A percentile compares a stretch with the other conserved stretches of the same genome.
Evolutionary conservation across 2,113 vertebrate species (phyloP).

Genomic region (Elephantulus edwardii): DNA sequence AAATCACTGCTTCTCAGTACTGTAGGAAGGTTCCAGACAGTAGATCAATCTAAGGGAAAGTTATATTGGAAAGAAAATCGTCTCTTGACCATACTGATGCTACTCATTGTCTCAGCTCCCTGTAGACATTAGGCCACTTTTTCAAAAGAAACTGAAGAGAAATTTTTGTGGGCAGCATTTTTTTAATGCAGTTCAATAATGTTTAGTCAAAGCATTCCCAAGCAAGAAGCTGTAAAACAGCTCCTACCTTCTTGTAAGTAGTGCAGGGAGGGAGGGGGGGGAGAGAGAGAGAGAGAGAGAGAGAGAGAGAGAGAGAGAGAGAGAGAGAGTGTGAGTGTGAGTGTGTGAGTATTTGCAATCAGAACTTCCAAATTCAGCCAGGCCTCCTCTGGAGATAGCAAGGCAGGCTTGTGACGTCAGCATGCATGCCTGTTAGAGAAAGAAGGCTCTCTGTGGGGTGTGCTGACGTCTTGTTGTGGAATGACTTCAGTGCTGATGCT

Average conservation of each 20-base stretch:
- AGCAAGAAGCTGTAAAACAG: not conserved
- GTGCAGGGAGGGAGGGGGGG: no score
- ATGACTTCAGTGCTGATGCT: slow-evolving; percentile 47
- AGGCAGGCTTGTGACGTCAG: not conserved
- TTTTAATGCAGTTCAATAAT: not conserved
- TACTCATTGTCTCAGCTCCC: not conserved
- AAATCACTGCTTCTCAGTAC: no score
- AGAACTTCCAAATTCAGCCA: slow-evolving; percentile 20
- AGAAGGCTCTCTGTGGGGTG: not conserved
- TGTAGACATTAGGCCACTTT: not conserved
- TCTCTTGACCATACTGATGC: not conserved
- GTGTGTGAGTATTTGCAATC: not conserved
- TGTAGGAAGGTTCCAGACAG: no score
- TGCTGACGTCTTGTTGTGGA: slow-evolving; percentile 18
- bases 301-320: no score
- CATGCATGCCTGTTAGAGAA: not conserved
- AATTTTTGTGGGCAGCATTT: not conserved
- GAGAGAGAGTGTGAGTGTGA: no score
- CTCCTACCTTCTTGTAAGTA: not conserved
- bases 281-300: no score
- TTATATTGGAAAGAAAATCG: not conserved
- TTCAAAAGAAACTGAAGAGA: slow-evolving; percentile 7
- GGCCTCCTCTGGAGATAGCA: not conserved
- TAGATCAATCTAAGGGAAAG: no score
- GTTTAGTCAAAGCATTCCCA: not conserved